Evolutionary conservation across 2,113 vertebrate genomes (phyloP).

Genomic region (Phyllostomus discolor): DNA sequence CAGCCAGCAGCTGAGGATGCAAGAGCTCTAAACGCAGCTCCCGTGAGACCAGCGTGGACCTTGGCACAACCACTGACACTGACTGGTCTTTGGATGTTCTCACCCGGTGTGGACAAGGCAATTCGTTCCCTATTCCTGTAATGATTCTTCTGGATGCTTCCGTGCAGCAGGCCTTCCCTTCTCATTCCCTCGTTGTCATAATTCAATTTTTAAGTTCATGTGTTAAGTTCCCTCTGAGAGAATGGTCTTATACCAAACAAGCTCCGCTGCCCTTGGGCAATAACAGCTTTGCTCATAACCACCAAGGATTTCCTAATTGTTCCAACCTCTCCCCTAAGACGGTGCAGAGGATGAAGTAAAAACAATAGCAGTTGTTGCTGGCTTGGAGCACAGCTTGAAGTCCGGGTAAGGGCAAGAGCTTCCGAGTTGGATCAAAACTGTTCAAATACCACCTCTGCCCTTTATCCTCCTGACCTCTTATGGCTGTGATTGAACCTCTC

Average conservation of each 20-base stretch:
- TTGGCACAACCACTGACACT: neutral
- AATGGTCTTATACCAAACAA: constrained; percentile 26
- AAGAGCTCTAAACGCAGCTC: neutral
- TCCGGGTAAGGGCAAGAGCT: neutral
- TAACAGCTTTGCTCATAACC: constrained; percentile 52
- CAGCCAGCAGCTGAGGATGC: neutral
- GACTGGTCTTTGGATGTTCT: neutral
- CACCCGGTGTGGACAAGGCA: neutral
- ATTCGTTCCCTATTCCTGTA: neutral
- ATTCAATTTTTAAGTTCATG: constrained; percentile 39
- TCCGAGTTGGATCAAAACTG: neutral
- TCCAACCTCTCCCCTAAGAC: constrained; percentile 40
- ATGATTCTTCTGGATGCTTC: neutral
- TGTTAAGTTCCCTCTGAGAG: constrained; percentile 38
- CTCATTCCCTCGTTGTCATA: neutral
- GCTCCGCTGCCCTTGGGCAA: constrained; percentile 20
- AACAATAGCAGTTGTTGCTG: neutral
- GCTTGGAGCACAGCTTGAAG: neutral
- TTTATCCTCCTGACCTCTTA: neutral
- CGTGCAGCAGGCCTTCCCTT: neutral
- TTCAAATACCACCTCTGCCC: neutral
- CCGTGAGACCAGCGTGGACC: neutral
- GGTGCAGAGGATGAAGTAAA: neutral
- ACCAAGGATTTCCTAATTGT: constrained; percentile 57
- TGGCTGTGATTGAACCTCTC: neutral